These are phyloP conservation scores for Homarus gammarus DNA, from an alignment of 2,888 invertebrate genomes.

Conservation along the genomic window DNA sequence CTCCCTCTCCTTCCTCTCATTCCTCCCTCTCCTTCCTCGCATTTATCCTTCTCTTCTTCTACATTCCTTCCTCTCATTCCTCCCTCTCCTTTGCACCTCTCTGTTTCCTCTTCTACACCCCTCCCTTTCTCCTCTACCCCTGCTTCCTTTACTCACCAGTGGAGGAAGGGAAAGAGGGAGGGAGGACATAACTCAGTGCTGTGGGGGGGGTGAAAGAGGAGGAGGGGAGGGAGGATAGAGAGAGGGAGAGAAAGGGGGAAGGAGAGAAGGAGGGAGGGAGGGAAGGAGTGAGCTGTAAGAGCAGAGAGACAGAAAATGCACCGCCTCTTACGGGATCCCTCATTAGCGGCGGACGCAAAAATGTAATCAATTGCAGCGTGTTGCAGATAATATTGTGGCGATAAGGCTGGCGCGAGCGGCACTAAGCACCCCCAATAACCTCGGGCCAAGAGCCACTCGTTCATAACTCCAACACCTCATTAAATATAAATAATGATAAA, in stretches of 20 bases:
- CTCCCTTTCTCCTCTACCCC: neutral
- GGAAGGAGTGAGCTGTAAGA: neutral
- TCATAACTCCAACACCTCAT: slow-evolving; percentile 46
- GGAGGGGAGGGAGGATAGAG: slow-evolving; percentile 15
- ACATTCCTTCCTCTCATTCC: no score
- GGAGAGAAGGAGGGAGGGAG: neutral
- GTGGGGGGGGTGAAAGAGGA: slow-evolving; percentile 6
- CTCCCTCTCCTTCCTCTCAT: neutral
- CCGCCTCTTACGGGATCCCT: neutral
- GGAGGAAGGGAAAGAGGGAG: slow-evolving; percentile 13
- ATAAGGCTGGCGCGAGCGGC: slow-evolving; percentile 10
- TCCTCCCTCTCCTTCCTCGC: neutral
- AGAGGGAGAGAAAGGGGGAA: slow-evolving; percentile 24
- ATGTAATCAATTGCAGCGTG: neutral
- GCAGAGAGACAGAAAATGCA: slow-evolving; percentile 7
- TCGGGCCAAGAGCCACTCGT: slow-evolving; percentile 16
- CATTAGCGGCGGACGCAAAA: neutral
- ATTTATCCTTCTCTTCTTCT: no score
- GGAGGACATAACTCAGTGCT: neutral
- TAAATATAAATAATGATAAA: slow-evolving; percentile 49
- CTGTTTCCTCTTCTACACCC: no score
- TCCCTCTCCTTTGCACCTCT: no score
- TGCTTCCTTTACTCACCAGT: no score
- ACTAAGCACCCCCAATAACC: neutral
- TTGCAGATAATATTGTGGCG: neutral